Base-by-base conservation (phyloP, 2,113 vertebrate species). In the Takifugu flavidus region DNA sequence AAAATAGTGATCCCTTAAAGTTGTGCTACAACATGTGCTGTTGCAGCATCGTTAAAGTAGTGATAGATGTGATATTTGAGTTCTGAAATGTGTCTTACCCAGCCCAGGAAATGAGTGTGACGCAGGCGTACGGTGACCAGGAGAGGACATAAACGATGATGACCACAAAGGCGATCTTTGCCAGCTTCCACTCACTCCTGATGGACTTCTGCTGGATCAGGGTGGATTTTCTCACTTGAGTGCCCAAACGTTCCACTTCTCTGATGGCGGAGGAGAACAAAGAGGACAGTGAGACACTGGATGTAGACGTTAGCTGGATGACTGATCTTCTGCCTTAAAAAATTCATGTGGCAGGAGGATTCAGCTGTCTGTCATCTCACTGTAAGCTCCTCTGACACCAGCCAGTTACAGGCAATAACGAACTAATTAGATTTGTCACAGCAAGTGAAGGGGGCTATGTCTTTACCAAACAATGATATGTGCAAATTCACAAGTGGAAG, bases 111-210 rank as follows among this genome's bases (percentile, higher is more conserved):
- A 94, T 87, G 56, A 98, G 80, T 15, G 94, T 94, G 71, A 98
- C 93, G 1, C 89, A 86, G 53, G 96, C 93, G 60, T 98, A 98
- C 1, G 96, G 95, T 13, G 94, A 92, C 95, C 96, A 98, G 80
- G 95, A 98, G 57, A 98, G 84, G 59, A 96, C 92, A 29, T 90
- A 97, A 27, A 96, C 91, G 27, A 94, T 90, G 70, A 95, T 95
- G 77, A 95, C 87, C 4, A 97, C 89, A 67, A 96, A 87, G 3
- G 94, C 93, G 0, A 95, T 92, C 85, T 95, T 98, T 29, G 95
- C 96, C 90, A 95, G 89, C 81, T 94, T 96, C 95, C 96, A 98
- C 60, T 98, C 95, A 2, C 82, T 95, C 83, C 86, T 93, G 65
- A 97, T 92, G 72, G 87, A 82, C 65, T 82, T 89, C 64, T 90